Evolutionary conservation across 2,797 vertebrate species (phyloP).

Genomic region (Manis javanica): DNA sequence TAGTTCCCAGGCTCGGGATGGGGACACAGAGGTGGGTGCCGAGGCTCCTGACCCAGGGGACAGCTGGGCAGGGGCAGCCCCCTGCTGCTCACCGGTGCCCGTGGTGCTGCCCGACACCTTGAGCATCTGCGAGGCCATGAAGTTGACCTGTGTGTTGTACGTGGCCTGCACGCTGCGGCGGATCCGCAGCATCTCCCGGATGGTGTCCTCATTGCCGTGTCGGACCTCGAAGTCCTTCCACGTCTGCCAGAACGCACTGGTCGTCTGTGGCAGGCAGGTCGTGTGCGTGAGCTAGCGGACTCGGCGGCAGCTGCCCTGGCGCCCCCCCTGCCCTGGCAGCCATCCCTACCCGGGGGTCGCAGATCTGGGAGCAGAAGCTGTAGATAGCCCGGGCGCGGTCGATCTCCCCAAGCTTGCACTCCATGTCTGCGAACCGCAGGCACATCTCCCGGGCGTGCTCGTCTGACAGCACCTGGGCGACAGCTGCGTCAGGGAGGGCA

Average conservation of each 20-base stretch:
- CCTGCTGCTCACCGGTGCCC: constrained; percentile 88
- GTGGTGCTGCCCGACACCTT: constrained; percentile 93
- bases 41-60: background rate
- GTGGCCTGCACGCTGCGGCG: constrained; percentile 97
- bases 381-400: constrained; percentile 95
- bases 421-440: constrained; percentile 96
- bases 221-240: constrained; percentile 98
- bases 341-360: constrained; percentile 92
- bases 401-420: constrained; percentile 96
- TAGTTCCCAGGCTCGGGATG: too few relatives aligned
- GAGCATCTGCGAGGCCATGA: constrained; percentile 97
- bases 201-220: constrained; percentile 97
- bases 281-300: rapidly evolving
- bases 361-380: constrained; percentile 97
- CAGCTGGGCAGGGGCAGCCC: background rate
- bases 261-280: constrained; percentile 87
- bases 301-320: rapidly evolving
- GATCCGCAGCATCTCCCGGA: constrained; percentile 96
- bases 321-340: background rate
- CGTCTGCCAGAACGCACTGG: constrained; percentile 94
- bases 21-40: background rate
- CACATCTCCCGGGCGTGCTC: constrained; percentile 96
- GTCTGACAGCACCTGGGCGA: constrained; percentile 92
- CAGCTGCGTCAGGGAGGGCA: rapidly evolving
- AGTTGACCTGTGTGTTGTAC: constrained; percentile 98